Base-by-base conservation (phyloP, 2,113 vertebrate genomes). In the Antennarius striatus region DNA sequence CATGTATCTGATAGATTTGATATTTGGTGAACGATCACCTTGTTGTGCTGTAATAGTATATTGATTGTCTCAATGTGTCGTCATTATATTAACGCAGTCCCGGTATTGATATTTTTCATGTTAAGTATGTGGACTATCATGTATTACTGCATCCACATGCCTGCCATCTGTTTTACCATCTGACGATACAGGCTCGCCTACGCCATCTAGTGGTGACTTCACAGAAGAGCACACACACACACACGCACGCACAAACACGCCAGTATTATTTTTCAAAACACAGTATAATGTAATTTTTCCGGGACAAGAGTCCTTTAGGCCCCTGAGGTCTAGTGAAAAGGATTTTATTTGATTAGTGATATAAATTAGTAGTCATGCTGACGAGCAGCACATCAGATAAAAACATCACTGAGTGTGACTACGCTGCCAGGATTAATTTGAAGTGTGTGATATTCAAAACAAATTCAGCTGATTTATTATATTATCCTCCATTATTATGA, bases 151-250 rank as follows among this genome's bases (percentile, higher is more conserved):
- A 36, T 36, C 3, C 55, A 2, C 62, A 58, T 54, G 56, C 75
- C 57, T 63, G 48, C 46, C 62, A 56, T 61, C 71, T 14, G 47
- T 74, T 71, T 69, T 43, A 45, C 17, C 15, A 16, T 50, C 36
- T 46, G 13, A 40, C 6, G 50, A 68, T 11, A 11, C 29, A 76
- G 73, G 78, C 59, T 69, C 40, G 55, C 0, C 56, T 56, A 0
- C 82, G 54, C 90, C 83, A 89, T 81, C 90, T 91, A 76, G 90
- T 84, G 89, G 80, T n/a, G 3, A 43, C 6, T 53, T 39, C 7
- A 5, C 32, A 36, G 32, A 36, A 3, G 32, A 36, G 7, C 32
- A 36, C 7, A 43, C 39, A 40, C 39, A 40, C 39, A 40, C 39
- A 40, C 39, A 40, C 39, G 3, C 42, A 11, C 42, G 10, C 10